Percentiles rank a stretch among this genome's conserved stretches.
Evolutionary conservation across 2,888 invertebrate species (phyloP).

Genomic region (Rotaria sp.): DNA sequence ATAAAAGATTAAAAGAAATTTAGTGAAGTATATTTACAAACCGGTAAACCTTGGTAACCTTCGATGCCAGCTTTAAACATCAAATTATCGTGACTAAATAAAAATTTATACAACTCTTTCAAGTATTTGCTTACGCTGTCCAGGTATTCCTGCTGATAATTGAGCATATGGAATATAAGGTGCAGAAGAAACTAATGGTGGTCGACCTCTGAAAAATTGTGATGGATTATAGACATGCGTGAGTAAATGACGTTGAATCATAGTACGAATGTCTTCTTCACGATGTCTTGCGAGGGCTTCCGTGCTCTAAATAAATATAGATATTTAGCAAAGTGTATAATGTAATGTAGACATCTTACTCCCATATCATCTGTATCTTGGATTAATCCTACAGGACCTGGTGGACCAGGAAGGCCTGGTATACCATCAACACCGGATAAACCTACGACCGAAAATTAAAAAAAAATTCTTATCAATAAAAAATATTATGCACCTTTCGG

Average conservation of each 20-base stretch:
- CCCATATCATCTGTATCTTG: background rate
- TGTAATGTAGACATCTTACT: background rate
- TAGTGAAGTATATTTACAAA: background rate
- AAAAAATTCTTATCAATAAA: no score
- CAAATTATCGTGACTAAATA: background rate
- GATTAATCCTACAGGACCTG: background rate
- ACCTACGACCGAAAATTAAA: background rate
- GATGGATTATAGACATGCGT: constrained; percentile 21
- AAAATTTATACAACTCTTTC: background rate
- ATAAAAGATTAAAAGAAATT: background rate
- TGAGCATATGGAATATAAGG: background rate
- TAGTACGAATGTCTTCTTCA: background rate
- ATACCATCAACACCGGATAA: background rate
- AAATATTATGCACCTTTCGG: background rate
- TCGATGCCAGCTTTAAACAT: background rate
- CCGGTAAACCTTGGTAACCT: background rate
- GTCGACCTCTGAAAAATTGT: background rate
- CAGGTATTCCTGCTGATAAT: background rate
- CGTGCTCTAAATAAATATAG: background rate
- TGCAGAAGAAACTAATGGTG: background rate
- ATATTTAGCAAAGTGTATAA: background rate
- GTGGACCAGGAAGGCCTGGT: background rate
- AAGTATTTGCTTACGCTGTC: background rate
- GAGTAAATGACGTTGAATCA: constrained; percentile 11
- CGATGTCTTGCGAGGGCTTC: background rate